These are phyloP conservation scores for Zaprionus bogoriensis DNA, from an alignment of 2,888 invertebrate species.

Conservation along the genomic window DNA sequence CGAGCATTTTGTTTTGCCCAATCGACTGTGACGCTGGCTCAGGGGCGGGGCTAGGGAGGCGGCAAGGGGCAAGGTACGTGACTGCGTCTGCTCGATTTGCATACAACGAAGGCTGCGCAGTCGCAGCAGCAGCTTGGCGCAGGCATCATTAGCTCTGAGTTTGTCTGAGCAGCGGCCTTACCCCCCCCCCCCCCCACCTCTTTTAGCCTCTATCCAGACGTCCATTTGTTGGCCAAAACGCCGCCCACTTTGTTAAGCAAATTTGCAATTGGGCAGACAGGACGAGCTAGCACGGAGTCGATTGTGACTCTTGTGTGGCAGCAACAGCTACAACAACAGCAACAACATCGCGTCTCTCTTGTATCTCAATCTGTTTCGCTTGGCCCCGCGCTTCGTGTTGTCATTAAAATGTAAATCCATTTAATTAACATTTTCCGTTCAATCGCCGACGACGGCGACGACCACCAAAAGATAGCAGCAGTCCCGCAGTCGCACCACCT, in stretches of 20 bases:
- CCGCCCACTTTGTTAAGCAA: constrained; percentile 78
- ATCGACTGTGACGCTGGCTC: constrained; percentile 67
- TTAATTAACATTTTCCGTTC: constrained; percentile 73
- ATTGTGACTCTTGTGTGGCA: constrained; percentile 13
- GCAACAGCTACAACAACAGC: constrained; percentile 5
- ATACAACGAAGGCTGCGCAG: constrained; percentile 47
- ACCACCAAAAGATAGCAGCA: constrained; percentile 70
- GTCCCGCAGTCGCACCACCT: constrained; percentile 12
- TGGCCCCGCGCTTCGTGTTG: constrained; percentile 64
- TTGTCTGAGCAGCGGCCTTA: neutral
- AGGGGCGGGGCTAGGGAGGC: neutral
- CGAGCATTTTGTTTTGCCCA: constrained; percentile 61
- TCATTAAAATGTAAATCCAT: constrained; percentile 79
- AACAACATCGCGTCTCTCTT: constrained; percentile 20
- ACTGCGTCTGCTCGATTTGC: constrained; percentile 50
- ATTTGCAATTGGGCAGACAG: constrained; percentile 66
- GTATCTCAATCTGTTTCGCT: constrained; percentile 66
- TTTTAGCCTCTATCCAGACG: neutral
- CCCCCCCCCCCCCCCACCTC: neutral
- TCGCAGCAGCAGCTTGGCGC: constrained; percentile 28
- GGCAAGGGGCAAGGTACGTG: neutral
- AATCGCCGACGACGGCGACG: constrained; percentile 33
- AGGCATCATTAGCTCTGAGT: constrained; percentile 61
- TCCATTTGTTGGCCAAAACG: constrained; percentile 45
- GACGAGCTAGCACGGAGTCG: neutral